Evolutionary conservation across 2,113 vertebrate species (phyloP), one percentile per base, ranked within the genome.

Genomic region (Lichenostomus cassidix): DNA sequence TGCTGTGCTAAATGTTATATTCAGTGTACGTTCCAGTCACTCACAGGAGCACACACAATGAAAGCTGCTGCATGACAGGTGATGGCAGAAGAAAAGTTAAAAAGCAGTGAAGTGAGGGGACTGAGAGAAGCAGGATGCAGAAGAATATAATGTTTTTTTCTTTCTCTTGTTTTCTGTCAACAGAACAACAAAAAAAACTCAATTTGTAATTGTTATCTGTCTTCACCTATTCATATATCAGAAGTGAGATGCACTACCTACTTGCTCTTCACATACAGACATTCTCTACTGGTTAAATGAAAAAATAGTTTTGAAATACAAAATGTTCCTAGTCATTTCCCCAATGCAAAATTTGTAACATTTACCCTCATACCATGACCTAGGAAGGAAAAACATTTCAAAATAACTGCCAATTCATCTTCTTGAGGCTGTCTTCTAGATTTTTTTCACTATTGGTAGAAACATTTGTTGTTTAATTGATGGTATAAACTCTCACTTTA

Each of bases 231-330:
- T 71, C 25, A 24, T 33, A 8, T n/a, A 84, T 50, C 13, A 56
- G 18, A 55, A 56, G 17, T 18, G 23, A 89, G 25, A 64, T 44
- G 39, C 6, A 23, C 23, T 63, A 55, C 15, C 17, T 55, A 52
- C 37, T 75, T 53, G 44, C 37, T 87, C 64, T 71, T 58, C 53
- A 63, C 37, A 52, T 27, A 73, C 46, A 77, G 50, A 33, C 17
- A 44, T 33, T 44, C 28, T 39, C 35, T 56, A 49, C 39, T 23
- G 25, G 11, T 28, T 65, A 41, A 3, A 56, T 18, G 16, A 74
- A 39, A 42, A 64, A 83, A 62, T 47, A 85, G 28, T 93, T 89
- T 77, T 85, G 83, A 94, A 95, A 69, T 39, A 82, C 15, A 77
- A 83, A 75, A 63, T 21, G 56, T 16, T 42, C 42, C 63, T 39